Conservation (phyloP, 2,797 vertebrate species). For the Manis pentadactyla region DNA sequence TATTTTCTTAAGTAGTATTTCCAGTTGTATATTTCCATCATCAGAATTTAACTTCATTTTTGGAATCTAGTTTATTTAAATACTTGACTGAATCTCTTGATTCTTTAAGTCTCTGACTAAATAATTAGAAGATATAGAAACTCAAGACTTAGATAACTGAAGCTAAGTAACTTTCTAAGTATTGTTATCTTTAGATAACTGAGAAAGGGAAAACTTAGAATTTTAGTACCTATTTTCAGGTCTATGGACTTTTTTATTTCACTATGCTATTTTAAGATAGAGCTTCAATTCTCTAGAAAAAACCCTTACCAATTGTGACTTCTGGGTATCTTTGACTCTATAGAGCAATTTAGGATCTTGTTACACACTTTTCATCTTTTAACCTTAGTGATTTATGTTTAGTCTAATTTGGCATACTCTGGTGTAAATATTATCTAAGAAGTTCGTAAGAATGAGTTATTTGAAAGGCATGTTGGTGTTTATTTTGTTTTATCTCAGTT, state of each 20-base stretch:
- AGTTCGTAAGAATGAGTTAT: background rate
- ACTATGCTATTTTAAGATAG: background rate
- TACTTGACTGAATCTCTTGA: slow-evolving; percentile 29
- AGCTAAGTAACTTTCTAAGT: background rate
- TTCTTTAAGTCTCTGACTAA: slow-evolving; percentile 48
- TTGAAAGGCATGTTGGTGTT: background rate
- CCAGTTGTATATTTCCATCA: background rate
- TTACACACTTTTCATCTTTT: background rate
- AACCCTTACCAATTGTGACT: background rate
- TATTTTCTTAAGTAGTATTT: background rate
- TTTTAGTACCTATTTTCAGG: background rate
- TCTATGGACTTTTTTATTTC: background rate
- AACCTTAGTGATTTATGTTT: background rate
- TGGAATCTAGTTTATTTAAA: background rate
- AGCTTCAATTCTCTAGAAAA: background rate
- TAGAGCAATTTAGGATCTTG: background rate
- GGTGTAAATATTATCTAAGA: background rate
- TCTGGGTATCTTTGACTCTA: slow-evolving; percentile 19
- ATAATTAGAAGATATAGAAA: background rate
- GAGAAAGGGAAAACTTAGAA: background rate
- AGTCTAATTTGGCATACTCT: background rate
- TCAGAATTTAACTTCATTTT: slow-evolving; percentile 47
- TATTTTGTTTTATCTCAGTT: slow-evolving; percentile 25
- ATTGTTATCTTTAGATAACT: background rate
- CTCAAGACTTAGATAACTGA: background rate